These are phyloP conservation scores for Cydia pomonella DNA, from an alignment of 1,140 invertebrate genomes.

Conservation along the genomic window DNA sequence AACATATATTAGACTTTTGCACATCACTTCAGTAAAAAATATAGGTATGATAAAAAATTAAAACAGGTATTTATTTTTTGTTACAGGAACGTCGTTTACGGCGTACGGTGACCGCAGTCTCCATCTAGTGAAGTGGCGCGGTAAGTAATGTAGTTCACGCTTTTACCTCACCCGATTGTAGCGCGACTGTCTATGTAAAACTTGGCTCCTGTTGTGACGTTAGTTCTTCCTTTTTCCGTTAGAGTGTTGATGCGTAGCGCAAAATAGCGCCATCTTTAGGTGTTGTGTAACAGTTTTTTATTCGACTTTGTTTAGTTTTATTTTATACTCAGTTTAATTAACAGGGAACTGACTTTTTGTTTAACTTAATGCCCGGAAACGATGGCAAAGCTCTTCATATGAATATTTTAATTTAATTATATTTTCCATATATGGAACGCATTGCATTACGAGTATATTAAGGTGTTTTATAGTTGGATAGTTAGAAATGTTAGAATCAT, in stretches of 20 bases:
- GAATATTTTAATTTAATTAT: background rate
- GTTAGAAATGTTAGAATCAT: no score
- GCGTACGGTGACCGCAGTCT: background rate
- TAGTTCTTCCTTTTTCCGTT: constrained; percentile 21
- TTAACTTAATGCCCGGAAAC: background rate
- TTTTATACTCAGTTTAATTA: no score
- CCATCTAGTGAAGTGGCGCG: background rate
- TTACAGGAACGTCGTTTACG: background rate
- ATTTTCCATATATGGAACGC: no score
- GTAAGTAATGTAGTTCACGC: constrained; percentile 9
- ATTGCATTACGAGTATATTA: background rate
- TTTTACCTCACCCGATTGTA: background rate
- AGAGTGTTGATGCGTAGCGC: background rate
- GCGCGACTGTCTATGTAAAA: constrained; percentile 3
- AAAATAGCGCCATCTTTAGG: background rate
- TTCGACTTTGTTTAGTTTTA: no score
- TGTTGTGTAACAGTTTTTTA: no score
- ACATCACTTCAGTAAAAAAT: no score
- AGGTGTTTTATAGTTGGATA: background rate
- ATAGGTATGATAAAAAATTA: no score
- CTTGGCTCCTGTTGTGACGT: background rate
- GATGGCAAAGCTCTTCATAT: no score
- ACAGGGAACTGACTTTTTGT: background rate
- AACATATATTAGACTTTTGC: no score
- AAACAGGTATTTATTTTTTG: background rate